A percentile compares a stretch with the other conserved stretches of the same genome.
phyloP scores from a whole-genome alignment of 2,888 invertebrate genomes.

The Hanleya hanleyi region DNA sequence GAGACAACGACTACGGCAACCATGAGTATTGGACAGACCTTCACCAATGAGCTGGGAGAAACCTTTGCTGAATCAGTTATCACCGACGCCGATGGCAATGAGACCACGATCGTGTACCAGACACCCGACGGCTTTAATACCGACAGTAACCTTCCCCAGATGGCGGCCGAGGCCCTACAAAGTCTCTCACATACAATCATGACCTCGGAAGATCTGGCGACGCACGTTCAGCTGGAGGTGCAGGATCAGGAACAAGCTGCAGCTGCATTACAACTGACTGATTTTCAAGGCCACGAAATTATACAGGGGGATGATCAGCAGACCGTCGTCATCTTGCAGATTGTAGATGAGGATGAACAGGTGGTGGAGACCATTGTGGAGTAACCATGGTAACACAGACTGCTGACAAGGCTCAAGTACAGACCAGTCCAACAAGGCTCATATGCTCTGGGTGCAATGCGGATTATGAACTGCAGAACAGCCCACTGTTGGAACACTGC shows the following conservation, averaged over 20 bases:
- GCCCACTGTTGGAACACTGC: no score
- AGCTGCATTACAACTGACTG: no score
- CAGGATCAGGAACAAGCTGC: no score
- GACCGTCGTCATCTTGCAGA: not conserved
- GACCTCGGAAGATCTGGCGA: not conserved
- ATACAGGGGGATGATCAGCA: not conserved
- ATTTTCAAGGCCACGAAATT: not conserved
- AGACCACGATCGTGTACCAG: not conserved
- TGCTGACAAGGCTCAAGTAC: no score
- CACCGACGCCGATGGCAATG: not conserved
- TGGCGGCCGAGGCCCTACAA: constrained; percentile 56
- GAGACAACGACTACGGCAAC: not conserved
- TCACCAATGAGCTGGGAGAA: constrained; percentile 3
- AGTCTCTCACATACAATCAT: constrained; percentile 40
- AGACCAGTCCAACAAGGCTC: no score
- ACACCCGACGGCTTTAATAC: not conserved
- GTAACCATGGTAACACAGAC: no score
- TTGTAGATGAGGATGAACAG: not conserved
- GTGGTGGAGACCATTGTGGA: no score
- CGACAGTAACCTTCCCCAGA: constrained; percentile 35
- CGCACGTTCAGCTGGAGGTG: not conserved
- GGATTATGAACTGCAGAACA: no score
- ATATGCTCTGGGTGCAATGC: no score
- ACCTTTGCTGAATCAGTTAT: not conserved
- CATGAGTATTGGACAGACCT: constrained; percentile 7